These are phyloP conservation scores for Heliocidaris erythrogramma DNA, from an alignment of 35 echinoderm and acorn worm genomes.

Conservation along the genomic window DNA sequence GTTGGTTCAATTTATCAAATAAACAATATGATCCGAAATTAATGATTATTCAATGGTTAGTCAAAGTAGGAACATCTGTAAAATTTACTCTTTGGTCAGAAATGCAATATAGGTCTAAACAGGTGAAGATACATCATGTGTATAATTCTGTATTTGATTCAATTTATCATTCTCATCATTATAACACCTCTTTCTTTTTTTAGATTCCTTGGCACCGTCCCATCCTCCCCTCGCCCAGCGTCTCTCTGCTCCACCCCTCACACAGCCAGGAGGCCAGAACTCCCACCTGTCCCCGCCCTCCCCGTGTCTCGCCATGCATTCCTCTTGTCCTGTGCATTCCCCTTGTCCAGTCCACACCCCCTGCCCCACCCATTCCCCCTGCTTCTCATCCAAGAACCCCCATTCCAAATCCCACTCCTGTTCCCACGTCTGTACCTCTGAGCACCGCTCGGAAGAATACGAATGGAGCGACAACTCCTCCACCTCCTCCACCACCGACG, in stretches of 20 bases:
- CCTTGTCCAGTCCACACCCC: conserved; percentile 80
- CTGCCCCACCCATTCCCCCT: conserved; percentile 77
- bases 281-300: conserved; percentile 68
- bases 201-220: conserved; percentile 61
- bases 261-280: conserved; percentile 55
- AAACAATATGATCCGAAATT: too few relatives aligned
- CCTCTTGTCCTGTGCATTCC: conserved; percentile 70
- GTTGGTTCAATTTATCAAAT: too few relatives aligned
- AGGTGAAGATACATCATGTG: not conserved
- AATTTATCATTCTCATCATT: not conserved
- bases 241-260: conserved; percentile 86
- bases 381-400: conserved; percentile 56
- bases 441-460: conserved; percentile 52
- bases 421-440: conserved; percentile 61
- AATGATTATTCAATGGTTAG: not conserved
- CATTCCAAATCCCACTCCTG: conserved; percentile 52
- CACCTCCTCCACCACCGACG: conserved; percentile 49
- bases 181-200: not conserved
- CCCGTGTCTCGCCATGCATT: conserved; percentile 66
- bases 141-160: not conserved
- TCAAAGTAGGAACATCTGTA: not conserved
- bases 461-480: conserved; percentile 63
- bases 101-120: not conserved
- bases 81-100: not conserved
- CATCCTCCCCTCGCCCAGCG: conserved; percentile 89